Evolutionary conservation across 2,113 vertebrate genomes (phyloP).

Genomic region (Pleuronectes platessa): DNA sequence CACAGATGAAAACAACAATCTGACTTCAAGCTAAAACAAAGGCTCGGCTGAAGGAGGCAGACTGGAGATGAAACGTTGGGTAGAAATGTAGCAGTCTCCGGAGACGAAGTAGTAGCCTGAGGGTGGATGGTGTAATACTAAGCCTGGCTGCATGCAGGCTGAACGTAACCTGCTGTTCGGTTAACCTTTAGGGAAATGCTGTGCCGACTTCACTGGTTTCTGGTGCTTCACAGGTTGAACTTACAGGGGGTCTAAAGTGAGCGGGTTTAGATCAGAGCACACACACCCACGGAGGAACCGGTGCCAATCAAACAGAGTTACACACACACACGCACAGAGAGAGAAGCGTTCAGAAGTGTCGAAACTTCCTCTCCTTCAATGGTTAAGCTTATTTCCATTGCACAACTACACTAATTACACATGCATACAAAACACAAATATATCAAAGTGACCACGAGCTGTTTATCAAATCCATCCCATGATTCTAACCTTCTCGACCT

Average conservation of each 20-base stretch:
- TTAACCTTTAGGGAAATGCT: constrained; percentile 72
- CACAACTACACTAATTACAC: constrained; percentile 4
- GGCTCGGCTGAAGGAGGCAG: constrained; percentile 62
- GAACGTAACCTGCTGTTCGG: constrained; percentile 70
- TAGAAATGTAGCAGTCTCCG: constrained; percentile 54
- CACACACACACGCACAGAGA: neutral
- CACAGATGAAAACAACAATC: constrained; percentile 51
- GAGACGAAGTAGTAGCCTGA: constrained; percentile 67
- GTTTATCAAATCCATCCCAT: constrained; percentile 51
- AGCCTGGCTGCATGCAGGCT: constrained; percentile 65
- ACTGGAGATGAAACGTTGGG: constrained; percentile 65
- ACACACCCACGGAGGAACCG: constrained; percentile 41
- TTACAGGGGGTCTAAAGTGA: constrained; percentile 45
- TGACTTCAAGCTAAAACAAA: constrained; percentile 60
- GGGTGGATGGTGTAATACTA: constrained; percentile 74
- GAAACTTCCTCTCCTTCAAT: constrained; percentile 3
- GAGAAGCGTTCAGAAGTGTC: constrained; percentile 9
- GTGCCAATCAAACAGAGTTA: constrained; percentile 63
- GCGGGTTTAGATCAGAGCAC: constrained; percentile 56
- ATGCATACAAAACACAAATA: constrained; percentile 4
- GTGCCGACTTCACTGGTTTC: constrained; percentile 63
- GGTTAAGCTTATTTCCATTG: constrained; percentile 54
- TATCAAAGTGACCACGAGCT: constrained; percentile 49
- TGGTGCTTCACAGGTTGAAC: constrained; percentile 54
- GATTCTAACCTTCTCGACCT: constrained; percentile 20